A percentile compares a stretch with the other conserved stretches of the same genome.
Evolutionary conservation across 2,113 vertebrate genomes (phyloP).

Genomic region (Pygoscelis antarcticus): DNA sequence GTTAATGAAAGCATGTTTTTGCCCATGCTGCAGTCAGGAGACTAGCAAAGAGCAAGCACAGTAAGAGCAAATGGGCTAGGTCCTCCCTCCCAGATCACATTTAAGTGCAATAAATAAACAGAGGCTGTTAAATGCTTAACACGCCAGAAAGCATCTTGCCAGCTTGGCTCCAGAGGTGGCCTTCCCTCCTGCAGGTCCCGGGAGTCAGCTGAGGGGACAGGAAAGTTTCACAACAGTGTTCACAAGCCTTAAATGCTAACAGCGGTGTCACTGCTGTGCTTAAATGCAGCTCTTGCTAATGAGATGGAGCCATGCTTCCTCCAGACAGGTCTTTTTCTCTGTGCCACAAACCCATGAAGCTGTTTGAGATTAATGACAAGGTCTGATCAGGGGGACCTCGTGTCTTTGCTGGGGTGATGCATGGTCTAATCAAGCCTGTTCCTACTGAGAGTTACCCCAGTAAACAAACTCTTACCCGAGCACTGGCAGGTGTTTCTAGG

Average conservation of each 20-base stretch:
- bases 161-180: neutral
- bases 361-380: neutral
- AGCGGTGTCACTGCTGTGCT: neutral
- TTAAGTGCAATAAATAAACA: neutral
- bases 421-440: neutral
- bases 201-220: neutral
- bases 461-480: fast-evolving
- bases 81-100: fast-evolving
- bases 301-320: neutral
- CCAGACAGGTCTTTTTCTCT: neutral
- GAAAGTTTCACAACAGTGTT: neutral
- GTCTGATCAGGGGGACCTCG: fast-evolving
- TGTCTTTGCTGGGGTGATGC: neutral
- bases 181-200: neutral
- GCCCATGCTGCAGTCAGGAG: neutral
- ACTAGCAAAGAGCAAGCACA: neutral
- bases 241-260: neutral
- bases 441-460: neutral
- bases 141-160: neutral
- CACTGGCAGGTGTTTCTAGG: neutral
- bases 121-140: neutral
- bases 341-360: neutral
- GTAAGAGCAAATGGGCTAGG: neutral
- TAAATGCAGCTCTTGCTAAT: neutral
- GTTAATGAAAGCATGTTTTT: neutral